phyloP scores from a whole-genome alignment of 2,888 invertebrate genomes.

The Baronia brevicornis region DNA sequence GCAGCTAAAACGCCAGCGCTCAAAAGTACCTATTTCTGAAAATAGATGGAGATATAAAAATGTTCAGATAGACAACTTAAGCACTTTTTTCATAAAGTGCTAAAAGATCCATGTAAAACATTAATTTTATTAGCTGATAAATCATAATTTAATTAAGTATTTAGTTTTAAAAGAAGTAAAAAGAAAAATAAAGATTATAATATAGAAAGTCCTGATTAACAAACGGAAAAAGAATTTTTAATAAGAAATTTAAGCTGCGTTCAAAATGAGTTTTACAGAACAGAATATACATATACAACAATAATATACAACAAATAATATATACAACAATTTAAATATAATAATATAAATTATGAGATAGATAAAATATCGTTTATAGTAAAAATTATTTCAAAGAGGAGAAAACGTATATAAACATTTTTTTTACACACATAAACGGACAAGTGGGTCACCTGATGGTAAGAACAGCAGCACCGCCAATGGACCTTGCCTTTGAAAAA shows the following conservation, averaged over 20 bases:
- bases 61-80: slow-evolving; percentile 56
- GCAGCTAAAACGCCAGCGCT: slow-evolving; percentile 78
- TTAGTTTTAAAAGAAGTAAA: too few species aligned
- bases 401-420: too few species aligned
- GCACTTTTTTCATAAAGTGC: slow-evolving; percentile 32
- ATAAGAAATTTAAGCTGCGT: slow-evolving; percentile 11
- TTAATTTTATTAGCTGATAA: neutral
- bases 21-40: slow-evolving; percentile 83
- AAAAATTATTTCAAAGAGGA: too few species aligned
- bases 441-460: too few species aligned
- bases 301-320: neutral
- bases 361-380: too few species aligned
- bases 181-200: too few species aligned
- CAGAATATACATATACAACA: slow-evolving; percentile 5
- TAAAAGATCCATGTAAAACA: slow-evolving; percentile 2
- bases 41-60: slow-evolving; percentile 81
- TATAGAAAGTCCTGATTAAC: slow-evolving; percentile 4
- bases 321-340: too few species aligned
- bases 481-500: too few species aligned
- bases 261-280: slow-evolving; percentile 7
- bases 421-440: too few species aligned
- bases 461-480: too few species aligned
- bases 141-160: slow-evolving; percentile 4
- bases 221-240: slow-evolving; percentile 11
- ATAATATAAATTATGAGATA: too few species aligned